Percentiles rank a stretch among this genome's conserved stretches.
phyloP scores from a whole-genome alignment of 2,888 invertebrate genomes.

The Mesopsocus fuscifrons region DNA sequence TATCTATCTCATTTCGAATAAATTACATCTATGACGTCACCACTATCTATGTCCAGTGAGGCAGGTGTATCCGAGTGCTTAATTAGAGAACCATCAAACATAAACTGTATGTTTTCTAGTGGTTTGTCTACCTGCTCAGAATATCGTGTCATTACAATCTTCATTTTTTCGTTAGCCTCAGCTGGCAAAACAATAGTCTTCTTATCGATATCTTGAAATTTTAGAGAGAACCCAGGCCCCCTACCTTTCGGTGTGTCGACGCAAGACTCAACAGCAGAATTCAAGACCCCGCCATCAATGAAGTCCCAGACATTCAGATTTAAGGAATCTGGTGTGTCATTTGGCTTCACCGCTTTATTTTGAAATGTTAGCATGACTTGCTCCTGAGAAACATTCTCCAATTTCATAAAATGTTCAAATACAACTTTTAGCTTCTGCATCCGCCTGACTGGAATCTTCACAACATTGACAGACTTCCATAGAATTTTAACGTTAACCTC shows the following conservation, averaged over 20 bases:
- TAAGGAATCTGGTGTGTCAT: not conserved
- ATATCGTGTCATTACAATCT: constrained; percentile 1
- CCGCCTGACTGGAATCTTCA: not conserved
- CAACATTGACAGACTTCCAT: not conserved
- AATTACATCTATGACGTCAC: not conserved
- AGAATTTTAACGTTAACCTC: not conserved
- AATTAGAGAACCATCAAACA: not conserved
- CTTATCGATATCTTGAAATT: constrained; percentile 1
- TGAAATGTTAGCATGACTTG: not conserved
- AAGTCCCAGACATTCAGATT: not conserved
- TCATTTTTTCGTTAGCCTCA: not conserved
- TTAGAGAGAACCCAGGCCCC: not conserved
- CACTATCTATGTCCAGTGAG: not conserved
- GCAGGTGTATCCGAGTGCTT: not conserved
- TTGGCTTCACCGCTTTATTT: not conserved
- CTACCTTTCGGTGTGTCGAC: not conserved
- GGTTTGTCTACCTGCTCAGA: not conserved
- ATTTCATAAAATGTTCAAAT: not conserved
- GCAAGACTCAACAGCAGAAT: not conserved
- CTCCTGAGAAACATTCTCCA: not conserved
- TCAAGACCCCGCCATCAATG: not conserved
- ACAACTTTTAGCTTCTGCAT: not conserved
- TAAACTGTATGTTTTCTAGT: not conserved
- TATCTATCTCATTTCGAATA: not conserved
- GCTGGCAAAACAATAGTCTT: not conserved